Evolutionary conservation across 2,888 invertebrate species (phyloP), one percentile per base, ranked within the genome.

Genomic region (Cremastinae sp.): DNA sequence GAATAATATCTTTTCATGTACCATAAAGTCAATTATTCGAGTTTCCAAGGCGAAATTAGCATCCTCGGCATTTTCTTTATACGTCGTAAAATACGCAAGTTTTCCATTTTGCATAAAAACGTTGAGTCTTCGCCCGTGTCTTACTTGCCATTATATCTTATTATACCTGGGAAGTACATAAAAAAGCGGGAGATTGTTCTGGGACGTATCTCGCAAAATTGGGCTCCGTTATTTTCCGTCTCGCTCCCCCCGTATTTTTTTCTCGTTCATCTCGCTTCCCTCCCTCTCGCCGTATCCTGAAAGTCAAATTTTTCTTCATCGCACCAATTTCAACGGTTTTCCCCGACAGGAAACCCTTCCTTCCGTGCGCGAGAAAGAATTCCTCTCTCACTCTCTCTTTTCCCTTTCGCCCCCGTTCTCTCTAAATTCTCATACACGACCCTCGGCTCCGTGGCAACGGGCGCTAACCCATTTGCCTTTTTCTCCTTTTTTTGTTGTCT

Each of bases 221-320:
- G 73, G 65, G 22, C 45, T 36, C 47, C n/a, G 4, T 14, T 2
- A n/a, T 7, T 58, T 14, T 12, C 36, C 28, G 22, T 36, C 47
- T 20, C 45, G 28, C 56, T 12, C 12, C 58, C 54, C 22, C 36
- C 14, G 14, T 38, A 45, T 56, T n/a, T n/a, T n/a, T n/a, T n/a
- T n/a, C n/a, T n/a, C n/a, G n/a, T n/a, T n/a, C n/a, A n/a, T n/a
- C n/a, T n/a, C n/a, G n/a, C n/a, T n/a, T n/a, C n/a, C n/a, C n/a
- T n/a, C n/a, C n/a, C n/a, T n/a, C n/a, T n/a, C 62, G 28, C 41
- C 45, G 43, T 16, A 38, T 75, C 58, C 43, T 59, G 65, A 43
- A 53, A 77, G 38, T 62, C 51, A 47, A 68, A 74, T 61, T 69
- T 74, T 78, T 70, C 70, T 78, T 75, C 62, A 64, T 70, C 54